A percentile compares a stretch with the other conserved stretches of the same genome.
Evolutionary conservation across 2,113 vertebrate species (phyloP).

Genomic region (Colossoma macropomum): DNA sequence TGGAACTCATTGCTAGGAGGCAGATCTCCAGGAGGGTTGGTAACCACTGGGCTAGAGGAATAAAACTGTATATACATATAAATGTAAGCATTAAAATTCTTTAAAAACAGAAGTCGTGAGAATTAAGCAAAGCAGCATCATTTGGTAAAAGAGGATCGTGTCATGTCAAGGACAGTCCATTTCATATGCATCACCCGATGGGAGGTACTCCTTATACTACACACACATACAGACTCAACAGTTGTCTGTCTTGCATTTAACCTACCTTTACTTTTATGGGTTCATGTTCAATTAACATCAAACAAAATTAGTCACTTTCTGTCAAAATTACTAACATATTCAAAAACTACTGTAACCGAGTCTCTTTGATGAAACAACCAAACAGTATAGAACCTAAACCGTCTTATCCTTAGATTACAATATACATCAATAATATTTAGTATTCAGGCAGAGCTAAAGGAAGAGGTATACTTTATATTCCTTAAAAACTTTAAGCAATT

Average conservation of each 20-base stretch:
- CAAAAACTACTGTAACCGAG: neutral
- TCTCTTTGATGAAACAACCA: neutral
- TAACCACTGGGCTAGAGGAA: no score
- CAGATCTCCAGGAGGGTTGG: no score
- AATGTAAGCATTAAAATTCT: neutral
- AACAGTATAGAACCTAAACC: conserved; percentile 13
- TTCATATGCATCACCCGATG: no score
- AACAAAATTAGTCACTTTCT: neutral
- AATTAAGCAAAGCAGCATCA: neutral
- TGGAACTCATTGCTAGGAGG: no score
- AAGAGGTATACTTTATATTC: neutral
- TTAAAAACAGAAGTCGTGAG: neutral
- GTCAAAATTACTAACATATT: neutral
- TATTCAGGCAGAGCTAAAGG: neutral
- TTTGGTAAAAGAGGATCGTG: neutral
- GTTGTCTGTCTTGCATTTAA: neutral
- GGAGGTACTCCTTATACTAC: neutral
- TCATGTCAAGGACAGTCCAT: no score
- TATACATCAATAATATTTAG: neutral
- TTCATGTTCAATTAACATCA: neutral
- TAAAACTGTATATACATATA: no score
- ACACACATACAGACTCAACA: neutral
- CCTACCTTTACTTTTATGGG: neutral
- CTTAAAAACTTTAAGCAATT: neutral
- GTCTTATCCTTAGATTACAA: neutral